These are phyloP conservation scores for Setophaga coronata DNA, from an alignment of 2,113 vertebrate genomes.

Conservation along the genomic window DNA sequence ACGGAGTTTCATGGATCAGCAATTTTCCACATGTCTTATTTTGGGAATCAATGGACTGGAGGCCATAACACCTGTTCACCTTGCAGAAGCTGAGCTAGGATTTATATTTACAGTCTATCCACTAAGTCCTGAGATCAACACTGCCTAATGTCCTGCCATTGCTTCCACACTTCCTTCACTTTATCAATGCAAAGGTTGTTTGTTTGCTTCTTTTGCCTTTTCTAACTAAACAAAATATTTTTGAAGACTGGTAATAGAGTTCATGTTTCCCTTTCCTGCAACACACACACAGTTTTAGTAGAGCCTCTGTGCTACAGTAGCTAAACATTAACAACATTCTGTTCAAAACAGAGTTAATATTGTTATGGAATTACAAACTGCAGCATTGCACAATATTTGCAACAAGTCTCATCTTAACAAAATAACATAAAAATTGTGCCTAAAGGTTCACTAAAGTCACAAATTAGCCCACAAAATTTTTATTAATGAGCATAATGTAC, in stretches of 20 bases:
- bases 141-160: background rate
- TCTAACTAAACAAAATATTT: background rate
- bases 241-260: background rate
- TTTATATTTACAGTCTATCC: constrained; percentile 40
- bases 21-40: constrained; percentile 51
- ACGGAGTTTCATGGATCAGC: constrained; percentile 38
- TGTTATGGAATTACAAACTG: background rate
- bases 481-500: background rate
- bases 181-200: background rate
- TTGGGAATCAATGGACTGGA: constrained; percentile 42
- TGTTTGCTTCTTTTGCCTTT: background rate
- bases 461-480: background rate
- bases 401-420: background rate
- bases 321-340: background rate
- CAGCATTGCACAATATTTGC: background rate
- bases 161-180: background rate
- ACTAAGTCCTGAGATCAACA: background rate
- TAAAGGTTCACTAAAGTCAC: background rate
- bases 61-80: constrained; percentile 48
- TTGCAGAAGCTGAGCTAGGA: constrained; percentile 13
- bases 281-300: background rate
- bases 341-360: background rate
- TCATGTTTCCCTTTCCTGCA: background rate
- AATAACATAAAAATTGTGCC: background rate
- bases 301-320: background rate